Conservation (phyloP, 1,140 invertebrate species). For the Bombus superbus region DNA sequence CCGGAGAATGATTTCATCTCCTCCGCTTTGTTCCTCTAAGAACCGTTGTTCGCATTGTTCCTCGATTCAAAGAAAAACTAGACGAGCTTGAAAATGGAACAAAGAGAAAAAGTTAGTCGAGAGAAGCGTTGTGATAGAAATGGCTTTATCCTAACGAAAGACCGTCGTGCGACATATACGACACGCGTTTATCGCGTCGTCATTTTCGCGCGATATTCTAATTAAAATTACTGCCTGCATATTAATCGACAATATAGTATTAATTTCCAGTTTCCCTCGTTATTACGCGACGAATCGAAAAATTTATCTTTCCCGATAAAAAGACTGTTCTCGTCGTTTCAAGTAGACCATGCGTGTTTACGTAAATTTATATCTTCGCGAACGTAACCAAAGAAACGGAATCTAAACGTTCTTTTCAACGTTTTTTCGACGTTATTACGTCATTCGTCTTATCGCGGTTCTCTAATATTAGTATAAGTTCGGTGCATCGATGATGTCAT, state of each 20-base stretch:
- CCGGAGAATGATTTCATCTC: not conserved
- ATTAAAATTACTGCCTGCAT: no score
- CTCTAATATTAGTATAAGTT: no score
- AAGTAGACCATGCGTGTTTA: no score
- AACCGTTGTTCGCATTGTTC: not conserved
- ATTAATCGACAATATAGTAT: not conserved
- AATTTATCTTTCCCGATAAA: no score
- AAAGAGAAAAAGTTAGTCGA: not conserved
- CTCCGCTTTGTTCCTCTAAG: not conserved
- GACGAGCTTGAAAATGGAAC: not conserved
- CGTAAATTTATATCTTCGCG: no score
- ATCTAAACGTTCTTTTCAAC: no score
- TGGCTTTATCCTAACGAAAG: not conserved
- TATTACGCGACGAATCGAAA: no score
- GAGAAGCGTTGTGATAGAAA: not conserved
- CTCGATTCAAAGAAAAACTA: not conserved
- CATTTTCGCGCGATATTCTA: not conserved
- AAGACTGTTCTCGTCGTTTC: no score
- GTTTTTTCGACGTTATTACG: no score
- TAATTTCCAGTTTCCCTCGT: not conserved
- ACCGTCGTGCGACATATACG: not conserved
- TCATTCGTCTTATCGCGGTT: no score
- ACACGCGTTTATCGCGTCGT: not conserved
- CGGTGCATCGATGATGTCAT: no score
- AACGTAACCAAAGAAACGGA: no score